Conservation (phyloP, 2,113 vertebrate genomes). For the Monopterus albus region DNA sequence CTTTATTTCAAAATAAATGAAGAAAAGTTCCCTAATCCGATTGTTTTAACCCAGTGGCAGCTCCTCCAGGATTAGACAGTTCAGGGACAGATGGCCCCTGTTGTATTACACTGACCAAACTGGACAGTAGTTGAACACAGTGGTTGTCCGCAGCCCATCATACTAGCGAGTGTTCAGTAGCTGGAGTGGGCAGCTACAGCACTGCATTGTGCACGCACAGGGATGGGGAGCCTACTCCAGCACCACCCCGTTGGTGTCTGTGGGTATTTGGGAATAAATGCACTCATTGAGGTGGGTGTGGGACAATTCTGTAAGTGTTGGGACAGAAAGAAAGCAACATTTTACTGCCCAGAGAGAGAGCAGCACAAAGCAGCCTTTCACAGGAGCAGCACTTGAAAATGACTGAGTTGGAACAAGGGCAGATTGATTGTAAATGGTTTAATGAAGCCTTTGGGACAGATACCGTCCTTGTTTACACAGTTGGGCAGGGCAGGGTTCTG, state of each 20-base stretch:
- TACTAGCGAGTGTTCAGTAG: slow-evolving; percentile 27
- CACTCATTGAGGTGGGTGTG: slow-evolving; percentile 71
- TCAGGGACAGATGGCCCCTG: no score
- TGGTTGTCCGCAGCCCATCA: slow-evolving; percentile 18
- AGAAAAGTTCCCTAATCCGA: no score
- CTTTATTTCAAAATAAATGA: no score
- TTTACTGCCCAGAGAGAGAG: slow-evolving; percentile 73
- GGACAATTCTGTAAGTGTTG: slow-evolving; percentile 81
- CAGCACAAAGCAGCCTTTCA: slow-evolving; percentile 78
- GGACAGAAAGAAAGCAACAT: slow-evolving; percentile 81
- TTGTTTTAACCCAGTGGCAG: no score
- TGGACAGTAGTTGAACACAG: no score
- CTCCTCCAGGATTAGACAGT: no score
- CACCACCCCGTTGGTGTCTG: slow-evolving; percentile 57
- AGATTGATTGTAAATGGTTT: slow-evolving; percentile 66
- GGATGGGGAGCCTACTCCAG: slow-evolving; percentile 26
- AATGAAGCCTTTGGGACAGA: slow-evolving; percentile 46
- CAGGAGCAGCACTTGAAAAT: slow-evolving; percentile 49
- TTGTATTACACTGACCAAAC: no score
- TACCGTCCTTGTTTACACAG: slow-evolving; percentile 63
- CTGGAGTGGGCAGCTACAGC: slow-evolving; percentile 58
- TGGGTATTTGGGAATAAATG: slow-evolving; percentile 78
- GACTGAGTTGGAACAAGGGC: slow-evolving; percentile 69
- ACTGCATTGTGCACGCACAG: slow-evolving; percentile 68
- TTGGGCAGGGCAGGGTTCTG: slow-evolving; percentile 51